phyloP scores from a whole-genome alignment of 2,888 invertebrate genomes.

The Morpho deidamia region DNA sequence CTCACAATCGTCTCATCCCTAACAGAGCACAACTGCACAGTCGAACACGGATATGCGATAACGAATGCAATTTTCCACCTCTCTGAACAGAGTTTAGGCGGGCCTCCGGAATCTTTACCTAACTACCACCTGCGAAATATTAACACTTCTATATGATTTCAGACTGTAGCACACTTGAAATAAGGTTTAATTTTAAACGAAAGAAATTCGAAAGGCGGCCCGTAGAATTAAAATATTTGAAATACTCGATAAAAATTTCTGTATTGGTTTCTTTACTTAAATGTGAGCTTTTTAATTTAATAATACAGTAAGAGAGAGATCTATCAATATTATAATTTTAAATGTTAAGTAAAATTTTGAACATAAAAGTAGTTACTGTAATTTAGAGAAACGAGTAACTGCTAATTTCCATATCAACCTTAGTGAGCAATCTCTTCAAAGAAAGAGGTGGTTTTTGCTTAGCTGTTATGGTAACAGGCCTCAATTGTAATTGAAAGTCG shows the following conservation, averaged over 20 bases:
- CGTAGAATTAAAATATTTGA: slow-evolving; percentile 18
- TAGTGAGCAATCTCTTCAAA: too few species aligned
- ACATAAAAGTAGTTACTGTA: too few species aligned
- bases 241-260: slow-evolving; percentile 18
- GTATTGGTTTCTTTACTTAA: slow-evolving; percentile 6
- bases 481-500: too few species aligned
- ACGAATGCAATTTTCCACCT: slow-evolving; percentile 77
- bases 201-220: background rate
- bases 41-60: slow-evolving; percentile 68
- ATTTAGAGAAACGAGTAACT: too few species aligned
- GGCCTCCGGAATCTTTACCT: slow-evolving; percentile 42
- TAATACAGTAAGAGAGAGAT: too few species aligned
- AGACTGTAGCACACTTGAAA: slow-evolving; percentile 3
- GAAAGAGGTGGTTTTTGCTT: too few species aligned
- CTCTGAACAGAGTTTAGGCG: slow-evolving; percentile 70
- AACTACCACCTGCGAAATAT: slow-evolving; percentile 42
- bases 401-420: too few species aligned
- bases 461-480: too few species aligned
- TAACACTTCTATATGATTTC: slow-evolving; percentile 5
- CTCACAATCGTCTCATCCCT: slow-evolving; percentile 24
- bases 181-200: slow-evolving; percentile 8
- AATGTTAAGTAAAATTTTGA: too few species aligned
- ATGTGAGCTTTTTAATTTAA: background rate
- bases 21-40: slow-evolving; percentile 29
- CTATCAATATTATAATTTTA: too few species aligned